Evolutionary conservation across 1,140 invertebrate species (phyloP).

Genomic region (Frieseomelitta varia): DNA sequence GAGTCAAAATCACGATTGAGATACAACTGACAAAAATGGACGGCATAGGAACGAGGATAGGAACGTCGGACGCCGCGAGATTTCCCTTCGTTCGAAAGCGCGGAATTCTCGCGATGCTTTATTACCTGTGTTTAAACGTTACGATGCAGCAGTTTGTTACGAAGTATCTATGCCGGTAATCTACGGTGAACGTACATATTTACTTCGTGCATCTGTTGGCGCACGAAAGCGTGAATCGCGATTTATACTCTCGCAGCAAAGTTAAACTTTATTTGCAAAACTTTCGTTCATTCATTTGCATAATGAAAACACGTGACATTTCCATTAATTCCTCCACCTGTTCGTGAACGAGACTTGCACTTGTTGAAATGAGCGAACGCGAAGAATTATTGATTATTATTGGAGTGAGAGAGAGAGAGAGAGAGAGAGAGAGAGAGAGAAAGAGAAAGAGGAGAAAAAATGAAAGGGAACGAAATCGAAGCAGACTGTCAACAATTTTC

Average conservation of each 20-base stretch:
- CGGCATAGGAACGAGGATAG: neutral
- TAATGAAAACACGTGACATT: conserved; percentile 4
- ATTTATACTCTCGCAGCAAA: conserved; percentile 4
- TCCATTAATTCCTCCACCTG: neutral
- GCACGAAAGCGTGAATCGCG: conserved; percentile 26
- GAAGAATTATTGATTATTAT: neutral
- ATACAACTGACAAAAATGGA: no score
- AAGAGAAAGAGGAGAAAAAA: neutral
- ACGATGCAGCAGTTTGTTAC: conserved; percentile 49
- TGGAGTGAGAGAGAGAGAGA: neutral
- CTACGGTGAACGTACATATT: conserved; percentile 31
- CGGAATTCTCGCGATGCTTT: conserved; percentile 32
- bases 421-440: neutral
- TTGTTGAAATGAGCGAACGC: neutral
- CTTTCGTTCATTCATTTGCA: conserved; percentile 18
- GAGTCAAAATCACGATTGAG: no score
- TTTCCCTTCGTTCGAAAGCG: conserved; percentile 18
- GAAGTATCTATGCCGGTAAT: conserved; percentile 25
- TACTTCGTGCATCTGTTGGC: conserved; percentile 3
- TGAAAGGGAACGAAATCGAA: neutral
- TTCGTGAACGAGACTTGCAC: neutral
- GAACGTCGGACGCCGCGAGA: conserved; percentile 23
- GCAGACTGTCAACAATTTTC: neutral
- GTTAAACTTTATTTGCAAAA: conserved; percentile 34
- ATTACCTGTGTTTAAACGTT: conserved; percentile 51